Percentiles rank a stretch among this genome's conserved stretches.
Evolutionary conservation across 2,113 vertebrate species (phyloP).

Genomic region (Phylloscopus trochilus): DNA sequence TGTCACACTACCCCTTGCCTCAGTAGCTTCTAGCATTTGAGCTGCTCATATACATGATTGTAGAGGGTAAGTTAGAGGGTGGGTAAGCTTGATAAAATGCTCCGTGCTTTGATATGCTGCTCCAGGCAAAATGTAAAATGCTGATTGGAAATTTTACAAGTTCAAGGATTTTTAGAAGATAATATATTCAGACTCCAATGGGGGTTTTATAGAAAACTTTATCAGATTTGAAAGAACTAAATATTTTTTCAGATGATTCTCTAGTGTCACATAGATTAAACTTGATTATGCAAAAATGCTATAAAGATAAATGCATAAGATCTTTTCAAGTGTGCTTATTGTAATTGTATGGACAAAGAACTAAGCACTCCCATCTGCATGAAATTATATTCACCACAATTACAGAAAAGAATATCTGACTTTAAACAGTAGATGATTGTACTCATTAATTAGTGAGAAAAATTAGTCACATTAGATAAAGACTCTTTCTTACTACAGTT

Average conservation of each 20-base stretch:
- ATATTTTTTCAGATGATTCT: constrained; percentile 38
- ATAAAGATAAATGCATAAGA: neutral
- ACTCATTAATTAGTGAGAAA: neutral
- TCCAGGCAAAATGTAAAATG: constrained; percentile 32
- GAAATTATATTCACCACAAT: neutral
- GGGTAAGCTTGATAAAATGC: constrained; percentile 35
- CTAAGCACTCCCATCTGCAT: neutral
- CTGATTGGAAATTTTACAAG: constrained; percentile 37
- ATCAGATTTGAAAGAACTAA: constrained; percentile 41
- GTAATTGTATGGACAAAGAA: neutral
- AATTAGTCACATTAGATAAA: neutral
- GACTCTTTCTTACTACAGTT: neutral
- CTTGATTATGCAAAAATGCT: constrained; percentile 4
- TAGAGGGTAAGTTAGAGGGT: constrained; percentile 7
- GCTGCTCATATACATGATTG: neutral
- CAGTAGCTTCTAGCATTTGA: neutral
- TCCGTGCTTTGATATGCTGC: constrained; percentile 33
- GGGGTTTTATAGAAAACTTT: constrained; percentile 6
- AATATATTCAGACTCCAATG: constrained; percentile 11
- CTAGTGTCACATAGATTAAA: neutral
- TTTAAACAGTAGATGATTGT: neutral
- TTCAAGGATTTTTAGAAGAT: constrained; percentile 56
- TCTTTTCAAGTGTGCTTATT: neutral
- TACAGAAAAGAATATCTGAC: neutral
- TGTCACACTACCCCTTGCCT: neutral